Evolutionary conservation across 35 echinoderm and acorn worm species (phyloP), one percentile per base, ranked within the genome.

Genomic region (Nesometra sesokonis): DNA sequence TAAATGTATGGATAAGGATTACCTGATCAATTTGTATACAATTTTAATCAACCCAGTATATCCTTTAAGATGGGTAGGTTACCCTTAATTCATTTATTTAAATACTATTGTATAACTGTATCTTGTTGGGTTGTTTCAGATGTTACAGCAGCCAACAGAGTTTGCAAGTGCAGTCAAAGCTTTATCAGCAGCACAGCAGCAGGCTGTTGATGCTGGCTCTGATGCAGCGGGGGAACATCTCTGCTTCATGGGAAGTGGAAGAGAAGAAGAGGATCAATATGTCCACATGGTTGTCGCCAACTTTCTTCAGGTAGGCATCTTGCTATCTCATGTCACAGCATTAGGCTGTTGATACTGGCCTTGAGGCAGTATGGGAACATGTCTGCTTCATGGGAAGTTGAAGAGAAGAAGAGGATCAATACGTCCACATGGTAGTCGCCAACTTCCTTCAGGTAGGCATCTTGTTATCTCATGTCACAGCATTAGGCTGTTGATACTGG

Each of bases 131-230:
- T 57, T 52, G 30, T 52, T 37, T 23, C 79, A 99, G 96, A 94
- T 99, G 93, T 80, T 99, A 52, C 92, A 99, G 79, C 96, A 99
- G 87, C 96, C 96, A 29, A 82, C 87, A 90, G 96, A 99, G 79
- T 99, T 99, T 99, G 96, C 93, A 39, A 93, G 92, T 67, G 93
- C 93, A 29, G 96, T 94, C 13, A 99, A 99, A 85, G 91, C 94
- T 27, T 82, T 99, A n/a, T 91, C 94, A 37, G 88, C 90, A 15
- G 93, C 96, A 30, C 96, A 99, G 79, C 86, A 90, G 80, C 96
- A 99, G 90, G 90, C 96, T 19, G 91, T 99, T 52, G 88, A 84
- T 35, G 96, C 96, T 31, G 96, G 89, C 31, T 99, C 96, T 0
- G 84, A 92, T 35, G 96, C 96, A 19, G 96, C 92, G 0, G 96